Base-by-base conservation (phyloP, 1,140 invertebrate genomes). In the Maconellicoccus hirsutus region DNA sequence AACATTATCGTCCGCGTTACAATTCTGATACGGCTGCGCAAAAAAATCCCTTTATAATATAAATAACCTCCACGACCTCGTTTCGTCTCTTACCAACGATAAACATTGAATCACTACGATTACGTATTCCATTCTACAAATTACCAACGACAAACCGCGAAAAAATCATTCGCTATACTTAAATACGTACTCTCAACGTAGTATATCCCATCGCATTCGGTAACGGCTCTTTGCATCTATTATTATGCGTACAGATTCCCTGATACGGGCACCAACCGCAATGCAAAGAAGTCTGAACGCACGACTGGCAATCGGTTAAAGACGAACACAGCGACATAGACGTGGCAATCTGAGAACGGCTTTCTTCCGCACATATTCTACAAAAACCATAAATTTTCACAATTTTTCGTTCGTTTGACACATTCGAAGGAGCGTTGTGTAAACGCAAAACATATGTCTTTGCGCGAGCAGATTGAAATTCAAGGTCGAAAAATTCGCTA, bases 241-340 rank as follows among this genome's bases (percentile, higher is more conserved):
- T 52, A 8, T 76, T 75, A 22, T 75, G 73, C 39, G 72, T 75
- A 42, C 76, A 77, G 8, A 29, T 73, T 22, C 72, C 72, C 1
- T 70, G 59, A 23, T 72, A 66, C 7, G 75, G 76, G 77, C 91
- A 93, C 89, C 91, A 94, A 0, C 89, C 85, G 80, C 92, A 94
- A 21, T 85, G 83, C 66, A 85, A 86, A 1, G 86, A 87, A 1
- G 87, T 91, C 71, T 89, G 85, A 0, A 91, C 83, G 76, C 92
- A 93, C 1, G 88, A 86, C 0, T 84, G 79, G 78, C 91, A 94
- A 72, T 87, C 86, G 16, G 79, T 83, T 27, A 88, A 80, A 22
- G 83, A 81, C 70, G 84, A 82, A 79, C 90, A 91, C 19, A 77
- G 71, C 70, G 74, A 72, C 10, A 73, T 74, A 8, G 72, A 74